A percentile compares a stretch with the other conserved stretches of the same genome.
These are phyloP conservation scores for Pachydiplax longipennis DNA, from an alignment of 2,888 invertebrate genomes.

Conservation along the genomic window DNA sequence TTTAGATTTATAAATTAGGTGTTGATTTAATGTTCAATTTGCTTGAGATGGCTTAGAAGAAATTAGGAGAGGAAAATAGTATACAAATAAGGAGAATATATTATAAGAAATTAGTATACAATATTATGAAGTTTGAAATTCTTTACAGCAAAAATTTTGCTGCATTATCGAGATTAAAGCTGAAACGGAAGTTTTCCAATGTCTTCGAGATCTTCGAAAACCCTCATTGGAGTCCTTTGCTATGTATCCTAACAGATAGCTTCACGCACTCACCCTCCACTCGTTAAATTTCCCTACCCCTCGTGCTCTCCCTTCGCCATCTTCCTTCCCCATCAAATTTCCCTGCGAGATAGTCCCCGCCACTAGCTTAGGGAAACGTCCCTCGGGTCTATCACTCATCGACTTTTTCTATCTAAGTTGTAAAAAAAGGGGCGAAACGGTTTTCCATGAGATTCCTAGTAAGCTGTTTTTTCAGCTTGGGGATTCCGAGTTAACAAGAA, in stretches of 20 bases:
- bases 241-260: not conserved
- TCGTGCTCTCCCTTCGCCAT: not conserved
- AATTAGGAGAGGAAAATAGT: no score
- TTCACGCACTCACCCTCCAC: not conserved
- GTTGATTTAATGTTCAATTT: no score
- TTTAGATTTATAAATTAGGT: no score
- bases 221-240: not conserved
- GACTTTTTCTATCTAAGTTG: not conserved
- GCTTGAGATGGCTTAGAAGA: no score
- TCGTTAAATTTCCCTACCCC: not conserved
- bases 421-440: not conserved
- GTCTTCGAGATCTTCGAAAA: not conserved
- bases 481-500: no score
- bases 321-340: not conserved
- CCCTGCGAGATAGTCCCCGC: not conserved
- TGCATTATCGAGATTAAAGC: no score
- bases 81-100: no score
- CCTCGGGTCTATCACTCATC: not conserved
- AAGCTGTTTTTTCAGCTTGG: no score
- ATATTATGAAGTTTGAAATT: no score
- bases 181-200: no score
- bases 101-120: no score
- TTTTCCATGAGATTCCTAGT: not conserved
- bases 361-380: not conserved
- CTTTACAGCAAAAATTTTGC: no score